Evolutionary conservation across 1,140 invertebrate species (phyloP).

Genomic region (Zaprionus capensis): DNA sequence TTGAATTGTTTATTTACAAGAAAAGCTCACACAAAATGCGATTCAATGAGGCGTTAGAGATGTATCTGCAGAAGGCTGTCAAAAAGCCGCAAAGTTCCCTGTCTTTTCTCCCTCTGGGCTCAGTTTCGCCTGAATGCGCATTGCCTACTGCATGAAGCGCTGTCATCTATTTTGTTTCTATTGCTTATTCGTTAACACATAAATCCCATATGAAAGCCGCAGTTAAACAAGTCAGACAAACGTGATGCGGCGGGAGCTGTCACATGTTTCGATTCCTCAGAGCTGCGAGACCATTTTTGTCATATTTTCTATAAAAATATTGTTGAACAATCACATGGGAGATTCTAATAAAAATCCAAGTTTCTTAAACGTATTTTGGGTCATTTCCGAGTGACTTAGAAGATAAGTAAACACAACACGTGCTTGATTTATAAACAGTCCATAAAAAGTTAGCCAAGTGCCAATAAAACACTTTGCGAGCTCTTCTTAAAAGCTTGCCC

Average conservation of each 20-base stretch:
- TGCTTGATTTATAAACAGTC: slow-evolving; percentile 32
- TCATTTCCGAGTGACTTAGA: background rate
- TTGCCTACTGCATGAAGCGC: slow-evolving; percentile 12
- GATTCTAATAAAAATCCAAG: background rate
- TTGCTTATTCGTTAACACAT: slow-evolving; percentile 29
- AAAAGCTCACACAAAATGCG: background rate
- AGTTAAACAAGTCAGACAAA: slow-evolving; percentile 11
- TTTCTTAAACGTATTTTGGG: background rate
- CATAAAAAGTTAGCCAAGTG: slow-evolving; percentile 32
- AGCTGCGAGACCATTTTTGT: slow-evolving; percentile 15
- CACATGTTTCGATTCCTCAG: slow-evolving; percentile 11
- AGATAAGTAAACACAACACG: slow-evolving; percentile 1
- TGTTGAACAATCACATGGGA: background rate
- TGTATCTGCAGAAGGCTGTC: background rate
- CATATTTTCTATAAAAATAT: slow-evolving; percentile 13
- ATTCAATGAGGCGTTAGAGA: slow-evolving; percentile 24
- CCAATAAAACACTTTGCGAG: slow-evolving; percentile 29
- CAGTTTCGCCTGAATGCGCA: slow-evolving; percentile 5
- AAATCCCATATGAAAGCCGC: slow-evolving; percentile 24
- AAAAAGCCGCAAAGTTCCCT: slow-evolving; percentile 11
- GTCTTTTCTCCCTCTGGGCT: background rate
- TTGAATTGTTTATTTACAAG: background rate
- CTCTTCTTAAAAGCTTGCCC: slow-evolving; percentile 11
- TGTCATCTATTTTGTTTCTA: slow-evolving; percentile 14
- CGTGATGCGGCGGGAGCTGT: slow-evolving; percentile 12